Evolutionary conservation across 2,888 invertebrate species (phyloP), one percentile per base, ranked within the genome.

Genomic region (Zonitis immaculata): DNA sequence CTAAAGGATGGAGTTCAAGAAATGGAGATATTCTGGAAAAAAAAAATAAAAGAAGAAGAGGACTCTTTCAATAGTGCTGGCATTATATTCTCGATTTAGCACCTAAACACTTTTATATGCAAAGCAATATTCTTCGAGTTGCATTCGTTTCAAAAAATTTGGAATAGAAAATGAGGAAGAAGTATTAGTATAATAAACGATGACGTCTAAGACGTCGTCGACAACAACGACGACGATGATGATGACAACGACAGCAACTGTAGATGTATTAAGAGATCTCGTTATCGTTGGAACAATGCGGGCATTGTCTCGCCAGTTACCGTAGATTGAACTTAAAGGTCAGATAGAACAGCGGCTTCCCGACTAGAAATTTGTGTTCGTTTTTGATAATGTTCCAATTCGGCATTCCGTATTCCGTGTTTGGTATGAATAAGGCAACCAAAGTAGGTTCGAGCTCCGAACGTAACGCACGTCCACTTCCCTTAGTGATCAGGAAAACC

Each of bases 261-360:
- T 56, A 59, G 59, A 61, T 56, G 60, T 61, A 65, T 63, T 65
- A 60, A 64, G 63, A 65, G 63, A 65, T 64, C 63, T 65, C 57
- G 61, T 66, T 67, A 68, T 66, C 64, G 63, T 52, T 57, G 18
- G 59, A 70, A 72, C 72, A 72, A 71, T 72, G 66, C 62, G 64
- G 64, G 66, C 66, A 70, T 71, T 70, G 69, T 72, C 67, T 69
- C 64, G 58, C 59, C 27, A 46, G 51, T 52, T 52, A 58, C 54
- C 60, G 57, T 57, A 60, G 61, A 62, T 59, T 65, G 61, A 63
- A 62, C 64, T 52, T 46, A 56, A 61, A 63, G 66, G 66, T 66
- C 66, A 67, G 62, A 54, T 55, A 39, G 39, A 20, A 39, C 39
- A 39, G 39, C 39, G 39, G 39, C 39, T 39, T 39, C n/a, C n/a